Base-by-base conservation (phyloP, 2,797 vertebrate genomes). In the Enteromius anoplus region DNA sequence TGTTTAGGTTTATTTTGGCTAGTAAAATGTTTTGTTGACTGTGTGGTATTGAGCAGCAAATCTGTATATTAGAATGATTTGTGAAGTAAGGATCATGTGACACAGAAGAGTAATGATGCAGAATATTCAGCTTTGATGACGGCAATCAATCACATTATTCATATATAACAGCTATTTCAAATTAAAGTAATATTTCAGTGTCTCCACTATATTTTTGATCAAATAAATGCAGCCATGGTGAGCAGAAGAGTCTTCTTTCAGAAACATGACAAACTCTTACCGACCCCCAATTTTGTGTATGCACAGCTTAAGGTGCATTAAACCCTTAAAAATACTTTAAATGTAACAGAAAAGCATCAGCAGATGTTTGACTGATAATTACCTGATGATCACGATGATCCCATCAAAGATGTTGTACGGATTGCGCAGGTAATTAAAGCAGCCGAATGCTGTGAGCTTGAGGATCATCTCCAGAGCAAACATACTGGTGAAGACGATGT, bases 401-500 rank as follows among this genome's bases (percentile, higher is more conserved):
- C 98, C 97, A 85, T 99, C 98, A 1, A 98, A 99, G 75, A 98
- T 96, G 71, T 99, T 99, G 92, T 99, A 99, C 2, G 98, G 97
- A 83, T 98, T 98, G 71, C 96, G 94, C 88, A 99, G 93, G 92
- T 99, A 99, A 91, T 88, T 96, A 34, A 99, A 97, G 68, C 96
- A 96, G 40, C 98, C 98, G 5, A 97, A 98, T 1, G 98, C 98
- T 0, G 96, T 95, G 83, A 99, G 91, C 89, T 99, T 99, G 84
- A 99, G 95, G 89, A 99, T 95, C 98, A 99, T 99, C 94, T 99
- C 98, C 93, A 99, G 86, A 60, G 97, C 97, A 58, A 99, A 99
- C 97, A 99, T 98, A 92, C 97, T 99, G 89, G 98, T 99, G 90
- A 99, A 99, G 65, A 99, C 98, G 85, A 99, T 98, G 12, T 99